Evolutionary conservation across 2,113 vertebrate genomes (phyloP), one percentile per base, ranked within the genome.

Genomic region (Trematocara stigmaticum): DNA sequence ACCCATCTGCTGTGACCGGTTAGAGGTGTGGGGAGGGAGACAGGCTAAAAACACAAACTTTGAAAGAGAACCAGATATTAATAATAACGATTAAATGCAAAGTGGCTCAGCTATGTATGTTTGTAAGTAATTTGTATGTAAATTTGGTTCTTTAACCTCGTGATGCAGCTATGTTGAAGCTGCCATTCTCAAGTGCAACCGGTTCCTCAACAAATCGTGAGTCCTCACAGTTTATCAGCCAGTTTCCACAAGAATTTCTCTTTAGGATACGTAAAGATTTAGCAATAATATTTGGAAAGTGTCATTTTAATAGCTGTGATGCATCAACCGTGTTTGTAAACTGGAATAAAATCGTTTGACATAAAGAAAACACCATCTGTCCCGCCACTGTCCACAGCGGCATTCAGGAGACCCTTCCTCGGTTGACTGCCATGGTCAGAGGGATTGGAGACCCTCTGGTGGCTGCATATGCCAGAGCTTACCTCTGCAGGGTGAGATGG

Each of bases 381-480:
- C 23, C 34, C 7, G 55, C 16, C 5, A 78, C 78, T 18, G 2
- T 79, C 12, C 78, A 10, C 95, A 99, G 98, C 13, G 98, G 98
- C 5, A 98, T 99, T 89, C 98, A 96, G 0, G 98, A 99, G 80
- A 98, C 98, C 23, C 97, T 99, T 3, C 98, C 97, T 0, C 96
- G 98, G 2, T 82, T 99, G 82, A 98, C 98, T 0, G 95, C 97
- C 2, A 98, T 99, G 97, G 97, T 99, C 61, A 96, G 98, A 93
- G 99, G 99, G 26, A 98, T 99, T 1, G 99, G 99, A 86, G 98
- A 99, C 79, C 98, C 99, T 0, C 93, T 99, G 86, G 98, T 99
- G 87, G 98, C 98, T 2, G 97, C 99, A n/a, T 99, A 98, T 2
- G 97, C 98, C 45, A 96, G 98, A 87, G 98, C 98, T 1, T 99